Evolutionary conservation across 2,888 invertebrate genomes (phyloP).

Genomic region (Rhagium mordax): DNA sequence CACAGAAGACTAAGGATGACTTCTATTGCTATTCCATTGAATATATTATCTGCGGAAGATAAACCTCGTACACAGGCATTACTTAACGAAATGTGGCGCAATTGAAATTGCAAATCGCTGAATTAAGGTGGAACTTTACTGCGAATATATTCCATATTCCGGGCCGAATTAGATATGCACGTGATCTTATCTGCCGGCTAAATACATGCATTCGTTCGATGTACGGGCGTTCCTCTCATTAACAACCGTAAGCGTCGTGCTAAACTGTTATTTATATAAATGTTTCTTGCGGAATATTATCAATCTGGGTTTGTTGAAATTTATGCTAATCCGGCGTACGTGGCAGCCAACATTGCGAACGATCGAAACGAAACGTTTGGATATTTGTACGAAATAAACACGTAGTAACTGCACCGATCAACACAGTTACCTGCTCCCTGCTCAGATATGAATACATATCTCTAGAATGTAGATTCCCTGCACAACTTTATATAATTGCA

Average conservation of each 20-base stretch:
- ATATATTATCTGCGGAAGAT: slow-evolving; percentile 53
- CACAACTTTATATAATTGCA: no score
- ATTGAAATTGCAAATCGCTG: slow-evolving; percentile 61
- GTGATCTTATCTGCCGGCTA: slow-evolving; percentile 28
- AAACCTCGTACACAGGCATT: slow-evolving; percentile 54
- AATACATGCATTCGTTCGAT: slow-evolving; percentile 26
- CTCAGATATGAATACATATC: no score
- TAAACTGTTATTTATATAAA: slow-evolving; percentile 29
- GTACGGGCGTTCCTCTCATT: slow-evolving; percentile 15
- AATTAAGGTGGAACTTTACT: slow-evolving; percentile 51
- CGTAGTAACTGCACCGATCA: no score
- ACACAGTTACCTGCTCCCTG: no score
- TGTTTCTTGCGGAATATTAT: slow-evolving; percentile 15
- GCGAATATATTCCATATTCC: slow-evolving; percentile 35
- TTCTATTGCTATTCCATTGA: slow-evolving; percentile 50
- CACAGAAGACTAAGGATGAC: slow-evolving; percentile 39
- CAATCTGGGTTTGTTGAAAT: background rate
- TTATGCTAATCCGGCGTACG: slow-evolving; percentile 17
- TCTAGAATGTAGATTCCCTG: no score
- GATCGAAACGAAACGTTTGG: no score
- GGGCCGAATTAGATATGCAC: slow-evolving; percentile 42
- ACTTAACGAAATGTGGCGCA: slow-evolving; percentile 56
- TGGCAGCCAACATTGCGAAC: no score
- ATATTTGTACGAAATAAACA: no score
- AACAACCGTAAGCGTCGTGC: slow-evolving; percentile 21